Conservation (phyloP, 2,113 vertebrate genomes). For the Pavo muticus region DNA sequence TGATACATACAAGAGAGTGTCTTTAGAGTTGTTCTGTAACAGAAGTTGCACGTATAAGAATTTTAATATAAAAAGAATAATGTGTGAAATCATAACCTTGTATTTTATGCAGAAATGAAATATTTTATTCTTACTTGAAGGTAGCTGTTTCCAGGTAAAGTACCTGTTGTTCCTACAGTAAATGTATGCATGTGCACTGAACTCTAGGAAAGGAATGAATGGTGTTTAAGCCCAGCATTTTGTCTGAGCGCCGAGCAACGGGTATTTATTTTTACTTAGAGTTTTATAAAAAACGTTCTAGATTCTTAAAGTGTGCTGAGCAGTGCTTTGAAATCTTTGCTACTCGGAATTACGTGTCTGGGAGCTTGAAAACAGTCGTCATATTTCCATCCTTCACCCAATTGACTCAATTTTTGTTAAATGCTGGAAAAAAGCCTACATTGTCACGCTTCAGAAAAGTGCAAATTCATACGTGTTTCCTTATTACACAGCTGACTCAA, state of each 20-base stretch:
- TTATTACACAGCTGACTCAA: not conserved
- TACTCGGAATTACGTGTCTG: not conserved
- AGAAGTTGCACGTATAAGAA: not conserved
- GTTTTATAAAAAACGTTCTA: conserved; percentile 6
- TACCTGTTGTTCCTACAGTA: not conserved
- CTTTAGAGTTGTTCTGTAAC: not conserved
- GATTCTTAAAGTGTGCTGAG: not conserved
- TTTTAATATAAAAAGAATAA: conserved; percentile 15
- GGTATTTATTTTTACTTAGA: conserved; percentile 21
- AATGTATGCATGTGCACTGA: not conserved
- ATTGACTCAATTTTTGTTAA: not conserved
- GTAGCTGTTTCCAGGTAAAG: not conserved
- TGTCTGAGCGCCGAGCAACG: not conserved
- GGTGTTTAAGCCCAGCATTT: not conserved
- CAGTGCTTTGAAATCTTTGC: not conserved
- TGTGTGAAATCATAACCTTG: not conserved
- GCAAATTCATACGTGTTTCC: not conserved
- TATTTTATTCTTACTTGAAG: not conserved
- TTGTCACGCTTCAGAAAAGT: not conserved
- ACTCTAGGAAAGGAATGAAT: not conserved
- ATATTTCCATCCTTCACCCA: not conserved
- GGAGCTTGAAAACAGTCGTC: not conserved
- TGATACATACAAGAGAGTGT: not conserved
- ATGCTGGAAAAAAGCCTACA: not conserved
- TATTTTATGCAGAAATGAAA: not conserved